Evolutionary conservation across 2,797 vertebrate genomes (phyloP).

Genomic region (Agapornis canus): DNA sequence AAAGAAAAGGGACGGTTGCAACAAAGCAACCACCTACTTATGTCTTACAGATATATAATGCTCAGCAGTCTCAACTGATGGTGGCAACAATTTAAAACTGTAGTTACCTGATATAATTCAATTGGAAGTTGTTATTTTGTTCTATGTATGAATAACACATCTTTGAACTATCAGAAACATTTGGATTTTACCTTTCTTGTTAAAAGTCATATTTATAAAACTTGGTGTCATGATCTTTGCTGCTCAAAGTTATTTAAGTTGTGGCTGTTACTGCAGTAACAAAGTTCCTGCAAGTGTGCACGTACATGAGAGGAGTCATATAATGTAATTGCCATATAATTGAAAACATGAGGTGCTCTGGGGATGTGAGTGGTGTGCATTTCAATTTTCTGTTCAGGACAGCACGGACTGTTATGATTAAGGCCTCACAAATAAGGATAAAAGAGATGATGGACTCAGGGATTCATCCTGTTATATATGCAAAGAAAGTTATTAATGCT

Average conservation of each 20-base stretch:
- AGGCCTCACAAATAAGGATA: not conserved
- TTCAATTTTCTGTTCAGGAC: not conserved
- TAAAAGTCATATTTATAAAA: not conserved
- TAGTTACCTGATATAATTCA: not conserved
- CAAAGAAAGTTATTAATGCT: not conserved
- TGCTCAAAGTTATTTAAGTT: not conserved
- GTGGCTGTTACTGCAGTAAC: not conserved
- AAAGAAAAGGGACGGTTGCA: not conserved
- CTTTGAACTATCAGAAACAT: not conserved
- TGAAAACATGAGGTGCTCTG: not conserved
- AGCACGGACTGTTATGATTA: not conserved
- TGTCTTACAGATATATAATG: not conserved
- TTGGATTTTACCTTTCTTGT: not conserved
- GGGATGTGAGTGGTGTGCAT: fast-evolving
- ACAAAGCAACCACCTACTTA: not conserved
- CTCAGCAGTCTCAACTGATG: fast-evolving
- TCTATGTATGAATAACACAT: fast-evolving
- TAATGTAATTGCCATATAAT: not conserved
- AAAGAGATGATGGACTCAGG: not conserved
- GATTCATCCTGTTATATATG: not conserved
- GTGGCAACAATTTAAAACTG: not conserved
- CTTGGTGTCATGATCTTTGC: not conserved
- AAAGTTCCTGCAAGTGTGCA: not conserved
- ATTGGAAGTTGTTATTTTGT: not conserved
- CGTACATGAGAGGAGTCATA: fast-evolving